These are phyloP conservation scores for Zaprionus tsacasi DNA, from an alignment of 1,140 invertebrate genomes.

Conservation along the genomic window DNA sequence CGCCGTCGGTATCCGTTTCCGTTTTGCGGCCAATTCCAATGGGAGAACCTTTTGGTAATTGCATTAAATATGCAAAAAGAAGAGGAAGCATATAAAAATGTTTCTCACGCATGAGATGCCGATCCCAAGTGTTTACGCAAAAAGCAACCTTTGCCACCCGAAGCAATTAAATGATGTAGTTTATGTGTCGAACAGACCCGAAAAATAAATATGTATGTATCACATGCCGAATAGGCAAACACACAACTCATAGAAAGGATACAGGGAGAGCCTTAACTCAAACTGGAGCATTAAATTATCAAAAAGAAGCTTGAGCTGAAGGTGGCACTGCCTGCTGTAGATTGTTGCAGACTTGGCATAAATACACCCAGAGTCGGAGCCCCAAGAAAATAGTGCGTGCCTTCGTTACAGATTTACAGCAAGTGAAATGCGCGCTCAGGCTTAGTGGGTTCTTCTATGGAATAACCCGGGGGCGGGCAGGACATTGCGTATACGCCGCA, in stretches of 20 bases:
- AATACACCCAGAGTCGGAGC: constrained; percentile 32
- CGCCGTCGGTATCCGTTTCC: constrained; percentile 11
- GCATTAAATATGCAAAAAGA: constrained; percentile 76
- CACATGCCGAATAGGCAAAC: constrained; percentile 2
- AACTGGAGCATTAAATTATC: constrained; percentile 79
- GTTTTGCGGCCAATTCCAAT: constrained; percentile 44
- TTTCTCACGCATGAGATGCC: constrained; percentile 23
- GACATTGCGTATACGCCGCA: constrained; percentile 70
- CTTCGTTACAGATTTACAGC: constrained; percentile 77
- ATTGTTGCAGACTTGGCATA: constrained; percentile 73
- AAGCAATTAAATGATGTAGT: constrained; percentile 77
- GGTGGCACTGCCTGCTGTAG: constrained; percentile 20
- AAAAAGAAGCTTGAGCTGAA: constrained; percentile 45
- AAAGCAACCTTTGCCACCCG: constrained; percentile 42
- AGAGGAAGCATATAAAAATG: constrained; percentile 35
- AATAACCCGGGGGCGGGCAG: constrained; percentile 17
- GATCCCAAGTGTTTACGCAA: constrained; percentile 33
- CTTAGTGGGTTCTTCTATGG: constrained; percentile 12
- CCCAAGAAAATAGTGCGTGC: constrained; percentile 74
- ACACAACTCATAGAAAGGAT: constrained; percentile 64
- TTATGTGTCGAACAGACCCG: constrained; percentile 57
- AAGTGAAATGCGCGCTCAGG: constrained; percentile 54
- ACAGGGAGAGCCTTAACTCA: constrained; percentile 60
- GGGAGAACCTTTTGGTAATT: constrained; percentile 79
- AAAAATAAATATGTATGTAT: constrained; percentile 16